Percentiles rank a stretch among this genome's conserved stretches.
Conservation (phyloP, 2,113 vertebrate species). For the Paraplagusia blochii region DNA sequence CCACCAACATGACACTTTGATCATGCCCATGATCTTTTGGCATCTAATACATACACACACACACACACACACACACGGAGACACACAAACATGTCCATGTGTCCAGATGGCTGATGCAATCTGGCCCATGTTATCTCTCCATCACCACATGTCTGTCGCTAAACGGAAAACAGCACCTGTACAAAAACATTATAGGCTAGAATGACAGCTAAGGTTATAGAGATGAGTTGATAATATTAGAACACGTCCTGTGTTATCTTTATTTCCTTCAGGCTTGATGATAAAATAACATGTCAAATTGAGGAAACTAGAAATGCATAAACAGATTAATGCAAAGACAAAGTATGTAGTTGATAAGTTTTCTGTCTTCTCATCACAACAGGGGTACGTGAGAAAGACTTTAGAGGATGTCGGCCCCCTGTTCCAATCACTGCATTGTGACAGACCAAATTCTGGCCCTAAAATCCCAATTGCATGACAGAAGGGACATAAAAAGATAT, state of each 20-base stretch:
- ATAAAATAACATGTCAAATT: background rate
- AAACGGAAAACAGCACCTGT: constrained; percentile 4
- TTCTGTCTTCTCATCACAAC: background rate
- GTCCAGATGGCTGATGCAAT: constrained; percentile 86
- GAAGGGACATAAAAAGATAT: background rate
- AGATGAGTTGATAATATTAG: background rate
- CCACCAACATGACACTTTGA: constrained; percentile 18
- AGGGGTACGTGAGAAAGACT: background rate
- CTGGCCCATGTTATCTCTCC: constrained; percentile 69
- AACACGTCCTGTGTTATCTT: background rate
- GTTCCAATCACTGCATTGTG: constrained; percentile 14
- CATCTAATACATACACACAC: constrained; percentile 20
- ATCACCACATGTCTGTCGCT: constrained; percentile 67
- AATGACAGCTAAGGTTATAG: background rate
- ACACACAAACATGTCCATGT: constrained; percentile 58
- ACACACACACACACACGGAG: constrained; percentile 44
- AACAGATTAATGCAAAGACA: background rate
- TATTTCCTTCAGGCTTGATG: background rate
- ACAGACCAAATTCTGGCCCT: constrained; percentile 35
- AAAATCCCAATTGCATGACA: too few relatives aligned
- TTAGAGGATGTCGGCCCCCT: constrained; percentile 7
- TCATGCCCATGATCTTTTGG: constrained; percentile 34
- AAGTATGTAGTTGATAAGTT: background rate
- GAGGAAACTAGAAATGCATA: background rate
- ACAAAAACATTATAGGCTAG: background rate